These are phyloP conservation scores for human DNA, from an alignment of 2,113 vertebrate genomes.

Conservation along the genomic window GRCh38 chr7:132915001-132915500, in stretches of 20 bases:
- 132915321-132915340: neutral
- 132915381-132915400: neutral
- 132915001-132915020: neutral
- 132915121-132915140: no score
- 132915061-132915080: neutral
- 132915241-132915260: neutral
- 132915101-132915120: no score
- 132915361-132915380: neutral
- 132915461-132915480: neutral
- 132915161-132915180: neutral
- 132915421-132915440: neutral
- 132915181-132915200: neutral
- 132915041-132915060: neutral
- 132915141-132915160: no score
- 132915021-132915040: neutral
- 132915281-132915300: neutral
- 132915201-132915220: neutral
- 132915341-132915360: neutral
- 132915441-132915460: neutral
- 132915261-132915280: accelerated
- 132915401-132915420: neutral
- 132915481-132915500: neutral
- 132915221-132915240: neutral
- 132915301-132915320: neutral
- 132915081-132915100: no score